Conservation (phyloP, 2,888 invertebrate species). For the Trichopria drosophilae region DNA sequence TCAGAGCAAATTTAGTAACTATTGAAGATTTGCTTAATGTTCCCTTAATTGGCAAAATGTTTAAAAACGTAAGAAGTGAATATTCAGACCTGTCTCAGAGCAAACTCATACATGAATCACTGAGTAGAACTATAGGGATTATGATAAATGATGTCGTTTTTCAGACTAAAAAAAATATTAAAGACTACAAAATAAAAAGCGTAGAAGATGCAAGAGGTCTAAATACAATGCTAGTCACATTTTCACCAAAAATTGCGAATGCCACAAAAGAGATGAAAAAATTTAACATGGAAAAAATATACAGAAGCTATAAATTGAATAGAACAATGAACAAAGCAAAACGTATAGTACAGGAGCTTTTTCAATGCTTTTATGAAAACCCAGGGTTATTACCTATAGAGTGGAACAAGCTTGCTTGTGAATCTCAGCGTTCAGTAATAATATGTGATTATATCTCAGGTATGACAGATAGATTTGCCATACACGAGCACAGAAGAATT, state of each 20-base stretch:
- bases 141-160: conserved; percentile 21
- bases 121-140: conserved; percentile 21
- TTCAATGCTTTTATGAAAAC: conserved; percentile 22
- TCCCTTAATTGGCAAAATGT: conserved; percentile 17
- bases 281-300: conserved; percentile 21
- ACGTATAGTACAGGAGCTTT: conserved; percentile 20
- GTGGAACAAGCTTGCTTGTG: conserved; percentile 19
- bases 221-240: conserved; percentile 20
- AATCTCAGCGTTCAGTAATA: conserved; percentile 20
- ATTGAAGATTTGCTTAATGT: conserved; percentile 22
- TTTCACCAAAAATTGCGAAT: conserved; percentile 20
- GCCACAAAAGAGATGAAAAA: conserved; percentile 20
- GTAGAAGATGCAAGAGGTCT: conserved; percentile 21
- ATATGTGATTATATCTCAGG: conserved; percentile 19
- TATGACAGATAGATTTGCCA: conserved; percentile 24
- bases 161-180: conserved; percentile 20
- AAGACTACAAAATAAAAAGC: conserved; percentile 19
- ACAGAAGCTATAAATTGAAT: conserved; percentile 21
- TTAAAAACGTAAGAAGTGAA: conserved; percentile 18
- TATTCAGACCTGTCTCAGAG: conserved; percentile 20
- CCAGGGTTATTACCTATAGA: conserved; percentile 19
- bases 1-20: conserved; percentile 20
- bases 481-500: conserved; percentile 22
- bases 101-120: conserved; percentile 22
- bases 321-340: conserved; percentile 22